Percentiles rank a stretch among this genome's conserved stretches.
Conservation (phyloP, 1,140 invertebrate species). For the Tribolium madens region DNA sequence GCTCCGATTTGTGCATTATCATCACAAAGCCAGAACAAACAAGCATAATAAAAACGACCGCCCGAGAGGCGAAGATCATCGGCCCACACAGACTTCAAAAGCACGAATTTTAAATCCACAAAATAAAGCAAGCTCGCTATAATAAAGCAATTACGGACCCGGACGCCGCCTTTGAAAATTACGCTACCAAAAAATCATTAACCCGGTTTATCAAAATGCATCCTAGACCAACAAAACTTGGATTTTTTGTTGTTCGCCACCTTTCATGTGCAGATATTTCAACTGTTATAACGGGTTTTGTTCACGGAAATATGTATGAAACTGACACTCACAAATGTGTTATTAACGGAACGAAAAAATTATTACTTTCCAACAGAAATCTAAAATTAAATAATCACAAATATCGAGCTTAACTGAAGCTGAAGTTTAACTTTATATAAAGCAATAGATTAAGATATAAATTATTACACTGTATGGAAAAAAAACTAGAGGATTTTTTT, state of each 20-base stretch:
- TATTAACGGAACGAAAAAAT: too few relatives aligned
- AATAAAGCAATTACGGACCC: conserved; percentile 19
- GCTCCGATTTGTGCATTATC: conserved; percentile 36
- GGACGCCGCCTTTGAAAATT: conserved; percentile 12
- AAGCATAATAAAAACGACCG: conserved; percentile 27
- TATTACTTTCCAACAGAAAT: too few relatives aligned
- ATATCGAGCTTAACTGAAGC: too few relatives aligned
- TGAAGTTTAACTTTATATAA: too few relatives aligned
- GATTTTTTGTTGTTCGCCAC: not conserved
- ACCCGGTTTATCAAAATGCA: conserved; percentile 7
- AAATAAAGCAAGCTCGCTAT: conserved; percentile 9
- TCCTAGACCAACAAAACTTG: not conserved
- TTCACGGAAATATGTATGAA: too few relatives aligned
- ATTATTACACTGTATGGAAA: too few relatives aligned
- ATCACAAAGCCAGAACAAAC: conserved; percentile 38
- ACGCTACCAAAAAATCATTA: conserved; percentile 10
- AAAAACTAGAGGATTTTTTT: too few relatives aligned
- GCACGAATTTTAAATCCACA: conserved; percentile 36
- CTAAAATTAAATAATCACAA: too few relatives aligned
- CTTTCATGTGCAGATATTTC: too few relatives aligned
- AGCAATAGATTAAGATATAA: too few relatives aligned
- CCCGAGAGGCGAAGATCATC: conserved; percentile 24
- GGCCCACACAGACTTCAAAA: conserved; percentile 21
- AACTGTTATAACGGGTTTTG: too few relatives aligned
- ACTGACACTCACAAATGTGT: too few relatives aligned